Evolutionary conservation across 2,888 invertebrate genomes (phyloP).

Genomic region (Epinotia nisella): DNA sequence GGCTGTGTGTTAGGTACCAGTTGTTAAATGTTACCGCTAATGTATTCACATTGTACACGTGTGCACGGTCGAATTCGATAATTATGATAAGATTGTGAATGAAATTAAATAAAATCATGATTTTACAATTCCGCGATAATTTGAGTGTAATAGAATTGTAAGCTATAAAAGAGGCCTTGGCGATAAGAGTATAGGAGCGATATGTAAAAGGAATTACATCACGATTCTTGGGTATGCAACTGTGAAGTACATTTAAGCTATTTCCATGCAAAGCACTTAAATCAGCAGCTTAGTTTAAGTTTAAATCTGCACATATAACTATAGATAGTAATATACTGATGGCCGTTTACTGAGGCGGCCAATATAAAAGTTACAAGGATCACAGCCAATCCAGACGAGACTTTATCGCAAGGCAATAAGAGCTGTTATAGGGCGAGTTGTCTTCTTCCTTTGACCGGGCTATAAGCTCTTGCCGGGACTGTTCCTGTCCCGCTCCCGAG

Average conservation of each 20-base stretch:
- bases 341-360: not conserved
- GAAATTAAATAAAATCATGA: constrained; percentile 44
- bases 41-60: constrained; percentile 29
- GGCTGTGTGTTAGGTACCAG: constrained; percentile 30
- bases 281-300: constrained; percentile 1
- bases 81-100: constrained; percentile 39
- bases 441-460: constrained; percentile 17
- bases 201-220: constrained; percentile 47
- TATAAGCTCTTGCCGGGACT: constrained; percentile 16
- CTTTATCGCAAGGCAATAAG: constrained; percentile 13
- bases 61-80: constrained; percentile 32
- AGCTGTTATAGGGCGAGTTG: constrained; percentile 6
- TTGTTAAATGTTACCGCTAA: constrained; percentile 30
- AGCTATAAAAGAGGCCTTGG: constrained; percentile 47
- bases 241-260: not conserved
- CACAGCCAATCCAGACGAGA: not conserved
- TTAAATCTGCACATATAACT: constrained; percentile 8
- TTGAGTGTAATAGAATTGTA: constrained; percentile 47
- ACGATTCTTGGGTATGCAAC: constrained; percentile 34
- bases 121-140: constrained; percentile 46
- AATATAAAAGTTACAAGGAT: constrained; percentile 19
- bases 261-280: not conserved
- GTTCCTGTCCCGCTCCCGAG: constrained; percentile 59
- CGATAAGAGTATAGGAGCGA: constrained; percentile 48
- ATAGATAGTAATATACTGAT: too few relatives aligned